phyloP scores from a whole-genome alignment of 2,797 vertebrate genomes.

The Rhinatrema bivittatum region DNA sequence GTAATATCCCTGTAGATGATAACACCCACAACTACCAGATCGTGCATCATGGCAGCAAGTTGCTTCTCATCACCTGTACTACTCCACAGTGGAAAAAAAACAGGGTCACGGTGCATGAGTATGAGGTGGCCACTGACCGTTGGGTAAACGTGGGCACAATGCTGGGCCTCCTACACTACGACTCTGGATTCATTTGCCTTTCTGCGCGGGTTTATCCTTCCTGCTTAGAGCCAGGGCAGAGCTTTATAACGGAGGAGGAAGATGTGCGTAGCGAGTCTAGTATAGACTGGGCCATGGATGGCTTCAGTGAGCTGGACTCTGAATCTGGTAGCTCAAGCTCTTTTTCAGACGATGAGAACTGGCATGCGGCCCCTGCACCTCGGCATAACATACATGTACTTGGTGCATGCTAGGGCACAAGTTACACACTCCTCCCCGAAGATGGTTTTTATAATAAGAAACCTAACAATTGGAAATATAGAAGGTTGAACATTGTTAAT shows the following conservation, averaged over 20 bases:
- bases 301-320: constrained; percentile 71
- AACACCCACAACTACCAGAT: constrained; percentile 78
- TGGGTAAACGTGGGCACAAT: constrained; percentile 76
- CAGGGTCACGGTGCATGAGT: constrained; percentile 75
- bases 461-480: no score
- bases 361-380: constrained; percentile 11
- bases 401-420: no score
- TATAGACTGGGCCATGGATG: constrained; percentile 82
- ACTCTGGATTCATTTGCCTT: constrained; percentile 71
- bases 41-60: constrained; percentile 64
- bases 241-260: constrained; percentile 72
- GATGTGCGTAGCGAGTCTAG: constrained; percentile 81
- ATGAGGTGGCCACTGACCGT: constrained; percentile 61
- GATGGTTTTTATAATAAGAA: no score
- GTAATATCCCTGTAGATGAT: constrained; percentile 73
- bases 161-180: constrained; percentile 64
- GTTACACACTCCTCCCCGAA: no score
- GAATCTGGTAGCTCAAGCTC: constrained; percentile 81
- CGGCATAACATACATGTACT: constrained; percentile 3
- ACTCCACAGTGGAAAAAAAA: constrained; percentile 78
- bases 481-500: no score
- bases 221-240: constrained; percentile 69
- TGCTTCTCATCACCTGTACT: constrained; percentile 74
- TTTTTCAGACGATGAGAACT: constrained; percentile 73
- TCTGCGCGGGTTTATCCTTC: constrained; percentile 74